Evolutionary conservation across 2,888 invertebrate genomes (phyloP), one percentile per base, ranked within the genome.

Genomic region (Laspeyria flexula): DNA sequence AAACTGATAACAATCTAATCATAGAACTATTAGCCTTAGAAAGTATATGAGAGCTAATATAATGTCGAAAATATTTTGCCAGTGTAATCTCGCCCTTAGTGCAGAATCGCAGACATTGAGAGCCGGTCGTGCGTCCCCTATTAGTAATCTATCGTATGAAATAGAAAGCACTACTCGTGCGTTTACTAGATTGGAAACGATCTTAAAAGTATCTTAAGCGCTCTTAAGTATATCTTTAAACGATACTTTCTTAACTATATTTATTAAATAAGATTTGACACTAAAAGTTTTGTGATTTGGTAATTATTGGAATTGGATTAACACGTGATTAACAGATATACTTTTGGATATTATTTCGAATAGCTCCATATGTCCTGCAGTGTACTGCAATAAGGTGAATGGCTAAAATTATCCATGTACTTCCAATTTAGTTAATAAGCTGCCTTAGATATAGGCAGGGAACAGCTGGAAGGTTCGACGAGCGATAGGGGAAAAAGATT

Each of bases 81-180:
- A n/a, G 7, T 35, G 12, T 29, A 11, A 1, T 11, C 23, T 9
- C 12, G 16, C 16, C 29, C 27, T 33, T 35, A 34, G 33, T 7
- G 16, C 11, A 41, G 34, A 46, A 34, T 25, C 4, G 16, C 11
- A 41, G 34, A 46, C 23, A 27, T 29, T 44, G 25, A 60, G 53
- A 54, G 60, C 61, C 46, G 54, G 56, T 70, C 60, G 65, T 66
- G 65, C 62, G 61, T 53, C 10, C 31, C 45, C 53, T 43, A 64
- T 71, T 70, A 66, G 61, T 64, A 58, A 54, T 71, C 53, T 46
- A 63, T 70, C 51, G 57, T 58, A 52, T 57, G 54, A 63, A 65
- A 55, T 43, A 56, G 48, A 59, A 60, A 55, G 52, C 41, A 40
- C 45, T 54, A 52, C 43, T 70, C 71, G 65, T 69, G 68, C 68